Evolutionary conservation across 2,888 invertebrate genomes (phyloP).

Genomic region (Rhamnusium bicolor): DNA sequence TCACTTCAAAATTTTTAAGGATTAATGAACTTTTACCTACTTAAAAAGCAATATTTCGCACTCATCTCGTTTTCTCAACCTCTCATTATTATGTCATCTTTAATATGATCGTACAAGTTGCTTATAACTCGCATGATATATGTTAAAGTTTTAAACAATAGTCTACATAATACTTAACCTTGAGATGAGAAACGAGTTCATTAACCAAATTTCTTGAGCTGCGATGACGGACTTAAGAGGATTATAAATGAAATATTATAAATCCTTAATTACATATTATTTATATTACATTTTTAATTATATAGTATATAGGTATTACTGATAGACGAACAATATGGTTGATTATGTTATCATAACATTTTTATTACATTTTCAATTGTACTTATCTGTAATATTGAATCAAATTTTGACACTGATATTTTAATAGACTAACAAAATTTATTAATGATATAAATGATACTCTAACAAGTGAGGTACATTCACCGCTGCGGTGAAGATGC

Average conservation of each 20-base stretch:
- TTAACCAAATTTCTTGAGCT: slow-evolving; percentile 9
- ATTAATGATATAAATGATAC: too few relatives aligned
- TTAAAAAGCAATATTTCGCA: slow-evolving; percentile 14
- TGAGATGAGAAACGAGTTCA: slow-evolving; percentile 28
- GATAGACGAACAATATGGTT: background rate
- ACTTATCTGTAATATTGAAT: background rate
- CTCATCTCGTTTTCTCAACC: slow-evolving; percentile 19
- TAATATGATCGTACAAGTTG: slow-evolving; percentile 8
- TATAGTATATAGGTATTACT: background rate
- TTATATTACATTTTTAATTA: background rate
- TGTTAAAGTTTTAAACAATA: slow-evolving; percentile 26
- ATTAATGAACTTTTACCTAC: slow-evolving; percentile 17
- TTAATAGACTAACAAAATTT: background rate
- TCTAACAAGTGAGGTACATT: too few relatives aligned
- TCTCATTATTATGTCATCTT: slow-evolving; percentile 32
- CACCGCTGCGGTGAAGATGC: too few relatives aligned
- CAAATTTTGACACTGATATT: background rate
- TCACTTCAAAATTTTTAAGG: background rate
- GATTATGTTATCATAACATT: background rate
- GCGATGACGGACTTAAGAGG: background rate
- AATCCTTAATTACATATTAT: background rate
- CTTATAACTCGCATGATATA: slow-evolving; percentile 20
- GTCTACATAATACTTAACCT: slow-evolving; percentile 34
- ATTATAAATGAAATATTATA: background rate
- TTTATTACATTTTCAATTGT: background rate